A percentile compares a stretch with the other conserved stretches of the same genome.
phyloP scores from a whole-genome alignment of 2,888 invertebrate genomes.

The Baccha elongata region DNA sequence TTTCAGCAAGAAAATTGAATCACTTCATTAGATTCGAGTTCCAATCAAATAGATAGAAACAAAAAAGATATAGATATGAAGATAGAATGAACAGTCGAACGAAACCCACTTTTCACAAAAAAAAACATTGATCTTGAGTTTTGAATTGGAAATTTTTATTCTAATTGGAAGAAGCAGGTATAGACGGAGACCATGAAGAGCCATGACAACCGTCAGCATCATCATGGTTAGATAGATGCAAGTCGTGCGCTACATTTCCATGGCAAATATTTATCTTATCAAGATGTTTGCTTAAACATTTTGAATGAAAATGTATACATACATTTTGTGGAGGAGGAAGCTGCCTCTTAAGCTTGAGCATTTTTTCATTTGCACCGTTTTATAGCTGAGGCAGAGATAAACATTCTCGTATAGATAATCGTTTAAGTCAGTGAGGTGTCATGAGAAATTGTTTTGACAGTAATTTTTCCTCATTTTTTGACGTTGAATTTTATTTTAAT shows the following conservation, averaged over 20 bases:
- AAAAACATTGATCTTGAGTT: slow-evolving; percentile 44
- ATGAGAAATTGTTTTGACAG: neutral
- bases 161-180: slow-evolving; percentile 11
- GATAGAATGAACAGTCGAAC: neutral
- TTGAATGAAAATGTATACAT: slow-evolving; percentile 14
- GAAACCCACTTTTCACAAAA: slow-evolving; percentile 9
- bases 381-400: slow-evolving; percentile 17
- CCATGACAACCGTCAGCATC: neutral
- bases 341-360: neutral
- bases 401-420: neutral
- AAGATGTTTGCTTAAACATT: slow-evolving; percentile 50
- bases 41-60: slow-evolving; percentile 7
- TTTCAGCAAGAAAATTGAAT: slow-evolving; percentile 23
- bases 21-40: slow-evolving; percentile 45
- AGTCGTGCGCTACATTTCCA: slow-evolving; percentile 32
- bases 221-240: neutral
- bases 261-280: slow-evolving; percentile 49
- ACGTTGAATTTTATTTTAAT: neutral
- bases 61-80: neutral
- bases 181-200: neutral
- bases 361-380: slow-evolving; percentile 24
- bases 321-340: slow-evolving; percentile 7
- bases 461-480: neutral
- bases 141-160: slow-evolving; percentile 26
- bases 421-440: neutral